Base-by-base conservation (phyloP, 2,888 invertebrate genomes). In the Calliopum simillimum region DNA sequence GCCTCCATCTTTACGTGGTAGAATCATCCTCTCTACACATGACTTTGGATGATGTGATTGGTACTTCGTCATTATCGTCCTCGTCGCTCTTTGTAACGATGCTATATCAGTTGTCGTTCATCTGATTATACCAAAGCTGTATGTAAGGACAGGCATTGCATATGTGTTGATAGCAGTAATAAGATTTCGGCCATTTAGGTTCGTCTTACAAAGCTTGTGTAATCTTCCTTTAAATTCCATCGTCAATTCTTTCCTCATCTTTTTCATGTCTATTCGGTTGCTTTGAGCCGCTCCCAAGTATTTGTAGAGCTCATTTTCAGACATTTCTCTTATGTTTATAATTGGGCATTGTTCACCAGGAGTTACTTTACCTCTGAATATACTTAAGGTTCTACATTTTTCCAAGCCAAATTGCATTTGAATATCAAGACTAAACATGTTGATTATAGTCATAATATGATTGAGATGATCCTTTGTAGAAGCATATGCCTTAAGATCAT, bases 391-490 rank as follows among this genome's bases (percentile, higher is more conserved):
- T 23, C 64, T 73, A 21, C 70, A 73, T 44, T 71, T 73, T 1
- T 73, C 63, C 14, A 73, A 21, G 16, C 73, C 69, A 63, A 71
- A 71, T 12, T 58, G 65, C 73, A 73, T 73, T 2, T 51, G 44
- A 2, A 71, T 71, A 49, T 73, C 71, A 13, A n/a, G 43, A 44
- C 69, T 71, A 58, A 73, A 73, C 33, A 49, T 67, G 3, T 21
- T 1, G 16, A 61, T 67, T 8, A 66, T 67, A 62, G 69, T 2
- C 33, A 67, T 62, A 14, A 72, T 62, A 2, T 63, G 47, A 3
- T 66, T 51, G n/a, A 72, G 21, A 11, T 43, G 25, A 49, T 72
- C 19, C 47, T 19, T 55, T 12, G 68, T 65, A 12, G 64, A 63
- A 12, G 70, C 67, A 33, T 68, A 70, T 21, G 68, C 51, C 53